Evolutionary conservation across 2,797 vertebrate species (phyloP).

Genomic region (Peromyscus attwateri): DNA sequence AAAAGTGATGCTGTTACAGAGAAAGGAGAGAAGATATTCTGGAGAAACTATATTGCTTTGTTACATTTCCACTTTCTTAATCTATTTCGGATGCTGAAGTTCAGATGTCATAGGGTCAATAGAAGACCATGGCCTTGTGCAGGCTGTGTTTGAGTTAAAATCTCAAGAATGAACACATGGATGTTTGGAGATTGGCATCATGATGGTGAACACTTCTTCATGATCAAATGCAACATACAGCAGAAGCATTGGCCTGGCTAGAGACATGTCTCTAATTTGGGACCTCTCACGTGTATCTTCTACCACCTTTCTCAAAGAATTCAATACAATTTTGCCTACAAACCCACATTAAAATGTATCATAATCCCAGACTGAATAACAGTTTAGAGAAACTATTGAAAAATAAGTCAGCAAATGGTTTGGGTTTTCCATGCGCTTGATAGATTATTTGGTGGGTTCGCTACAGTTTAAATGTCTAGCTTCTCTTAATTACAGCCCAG

Average conservation of each 20-base stretch:
- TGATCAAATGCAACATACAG: background rate
- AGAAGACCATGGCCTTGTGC: background rate
- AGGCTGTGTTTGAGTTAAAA: background rate
- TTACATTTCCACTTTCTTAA: background rate
- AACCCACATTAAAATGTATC: background rate
- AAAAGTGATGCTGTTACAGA: background rate
- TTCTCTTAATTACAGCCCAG: background rate
- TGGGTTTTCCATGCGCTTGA: background rate
- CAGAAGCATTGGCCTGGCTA: background rate
- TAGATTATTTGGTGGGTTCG: background rate
- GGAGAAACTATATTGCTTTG: background rate
- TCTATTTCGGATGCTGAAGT: slow-evolving; percentile 11
- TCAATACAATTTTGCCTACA: background rate
- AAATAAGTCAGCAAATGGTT: slow-evolving; percentile 11
- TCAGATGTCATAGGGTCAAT: background rate
- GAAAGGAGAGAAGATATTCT: background rate
- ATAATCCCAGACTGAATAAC: background rate
- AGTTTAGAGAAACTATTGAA: background rate
- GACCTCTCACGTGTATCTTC: background rate
- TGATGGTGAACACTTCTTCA: background rate
- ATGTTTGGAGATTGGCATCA: background rate
- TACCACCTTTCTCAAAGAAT: background rate
- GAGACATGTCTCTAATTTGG: background rate
- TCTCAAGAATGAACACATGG: background rate
- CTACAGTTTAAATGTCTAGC: background rate